Base-by-base conservation (phyloP, 2,797 vertebrate species). In the Alectoris magna region DNA sequence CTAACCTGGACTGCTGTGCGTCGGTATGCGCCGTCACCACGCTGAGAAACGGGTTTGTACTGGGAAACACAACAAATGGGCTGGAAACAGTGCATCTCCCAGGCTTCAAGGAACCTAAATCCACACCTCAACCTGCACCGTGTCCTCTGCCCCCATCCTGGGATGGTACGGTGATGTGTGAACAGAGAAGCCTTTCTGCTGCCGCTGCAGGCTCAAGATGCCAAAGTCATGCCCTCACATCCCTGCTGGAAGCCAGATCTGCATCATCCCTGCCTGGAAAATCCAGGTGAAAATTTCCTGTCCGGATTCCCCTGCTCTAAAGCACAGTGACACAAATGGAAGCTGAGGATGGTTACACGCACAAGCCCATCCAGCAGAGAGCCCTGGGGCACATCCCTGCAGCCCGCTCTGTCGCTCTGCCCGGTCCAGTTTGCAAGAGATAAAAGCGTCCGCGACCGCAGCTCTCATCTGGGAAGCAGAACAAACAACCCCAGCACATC, bases 401-500 rank as follows among this genome's bases (percentile, higher is more conserved):
- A 73, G 60, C 22, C 39, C 3, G 4, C 31, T 56, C 91, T 51
- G 84, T 51, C 70, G 72, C 81, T 93, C 84, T 5, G 3, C 80
- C 88, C 76, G 66, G 88, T 77, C 94, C 94, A 77, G 84, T 39
- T 75, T 26, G 0, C 81, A 89, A 90, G 91, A 77, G 93, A 95
- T 94, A 93, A 94, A 96, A 94, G 90, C 68, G 29, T 91, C 91
- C 96, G 91, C 8, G 18, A 55, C 89, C 58, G 83, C 85, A 90
- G 88, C 88, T 95, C 93, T 92, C 91, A 90, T 91, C 94, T 88
- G 92, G 88, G 93, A 96, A 92, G 92, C 89, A 91, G 91, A 93
- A 94, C 94, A 93, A 94, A 92, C 91, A 95, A 91, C 76, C 92
- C 92, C 89, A 91, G 92, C 88, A 86, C 92, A 92, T 93, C 87